Evolutionary conservation across 2,113 vertebrate genomes (phyloP), one percentile per base, ranked within the genome.

Genomic region (Azemiops feae): DNA sequence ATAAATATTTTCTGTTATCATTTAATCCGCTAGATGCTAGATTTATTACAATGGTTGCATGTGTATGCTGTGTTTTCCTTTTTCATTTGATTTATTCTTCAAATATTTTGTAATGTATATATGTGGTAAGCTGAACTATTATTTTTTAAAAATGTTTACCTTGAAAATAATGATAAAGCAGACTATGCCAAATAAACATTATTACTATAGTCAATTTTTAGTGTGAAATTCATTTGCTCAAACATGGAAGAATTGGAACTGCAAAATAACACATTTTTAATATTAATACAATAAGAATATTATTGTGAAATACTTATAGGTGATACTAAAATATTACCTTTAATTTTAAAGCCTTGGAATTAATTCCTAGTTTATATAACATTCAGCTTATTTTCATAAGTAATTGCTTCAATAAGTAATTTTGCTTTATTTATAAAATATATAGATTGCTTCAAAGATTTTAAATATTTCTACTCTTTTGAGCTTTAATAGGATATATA

Each of bases 171-270:
- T 69, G 64, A 69, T 69, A 69, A 95, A 92, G 92, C 34, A 1
- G 93, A 81, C 0, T n/a, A 92, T 69, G 93, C 9, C 22, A 91
- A 10, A 30, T 85, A 85, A 18, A 50, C 27, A 54, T 52, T 12
- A 91, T 92, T 50, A 90, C 0, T 52, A 53, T 93, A 94, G 30
- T 89, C 92, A 91, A 45, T 22, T 53, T 85, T 87, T 90, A 93
- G 53, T 20, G 3, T 85, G 50, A 54, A 85, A 54, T 43, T 92
- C 12, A 89, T 81, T 39, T 74, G 0, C 20, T 91, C 4, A 81
- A 92, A 53, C 7, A 94, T 87, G 1, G 90, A 2, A 10, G 3
- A 50, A 94, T 2, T 23, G 94, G 89, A 94, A 58, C 14, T 45
- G 34, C 1, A 45, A 64, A 94, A 89, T 39, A 10, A 14, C 54